Base-by-base conservation (phyloP, 2,797 vertebrate genomes). In the Alfaro cultratus region DNA sequence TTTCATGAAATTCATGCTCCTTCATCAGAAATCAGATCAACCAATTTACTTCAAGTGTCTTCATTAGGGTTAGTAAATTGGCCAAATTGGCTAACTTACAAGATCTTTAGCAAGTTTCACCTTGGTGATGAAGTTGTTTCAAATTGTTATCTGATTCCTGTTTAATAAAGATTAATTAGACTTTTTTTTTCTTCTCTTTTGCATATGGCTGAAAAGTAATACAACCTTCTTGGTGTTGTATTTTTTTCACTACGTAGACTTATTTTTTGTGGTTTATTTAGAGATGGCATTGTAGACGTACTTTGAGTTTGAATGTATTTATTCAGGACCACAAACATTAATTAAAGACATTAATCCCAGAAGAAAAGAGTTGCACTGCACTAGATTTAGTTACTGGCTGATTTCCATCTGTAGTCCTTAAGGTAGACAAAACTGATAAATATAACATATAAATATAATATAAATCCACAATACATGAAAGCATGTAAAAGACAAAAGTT, bases 1-100 rank as follows among this genome's bases (percentile, higher is more conserved):
- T 83, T 88, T 93, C 86, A 80, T 76, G 83, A 80, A 85, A 83
- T 90, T 83, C 79, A 83, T 71, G 84, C 79, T 88, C 70, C 73
- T 72, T 82, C 81, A 83, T 87, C 80, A 83, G 74, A 83, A 85
- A 84, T 87, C 71, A 87, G 83, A 84, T 78, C 76, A 79, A 80
- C 64, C 72, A 67, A 76, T 85, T 83, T 78, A 57, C 72, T 79
- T 64, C 36, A 74, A 83, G 73, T 78, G 45, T 81, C 78, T 85
- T 74, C 70, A 31, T 11, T 78, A 73, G 2, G 36, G 13, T 51
- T 81, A 18, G 74, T 60, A 72, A 77, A 83, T 43, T 45, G 31
- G 5, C 39, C n/a, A 49, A 64, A 83, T 41, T 47, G 39, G 3
- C 41, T 34, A 55, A 67, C 5, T 46, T 74, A 13, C 55, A 75